phyloP scores from a whole-genome alignment of 2,113 vertebrate species.

The Bambusicola thoracicus region DNA sequence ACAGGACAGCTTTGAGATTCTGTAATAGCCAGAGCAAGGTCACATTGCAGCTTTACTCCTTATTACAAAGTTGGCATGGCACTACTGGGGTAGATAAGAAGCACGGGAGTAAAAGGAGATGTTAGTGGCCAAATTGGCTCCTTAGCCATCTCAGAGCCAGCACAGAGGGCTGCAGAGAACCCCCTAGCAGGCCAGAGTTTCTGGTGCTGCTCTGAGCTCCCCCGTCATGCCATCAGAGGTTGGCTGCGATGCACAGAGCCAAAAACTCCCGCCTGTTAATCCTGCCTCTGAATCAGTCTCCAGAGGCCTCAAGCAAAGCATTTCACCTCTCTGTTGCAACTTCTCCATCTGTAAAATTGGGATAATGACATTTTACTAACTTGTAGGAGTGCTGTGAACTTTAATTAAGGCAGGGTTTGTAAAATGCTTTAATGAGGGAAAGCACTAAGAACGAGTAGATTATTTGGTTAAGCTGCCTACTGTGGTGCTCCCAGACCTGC shows the following conservation, averaged over 20 bases:
- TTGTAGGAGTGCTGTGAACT: conserved; percentile 39
- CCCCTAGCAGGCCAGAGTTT: background rate
- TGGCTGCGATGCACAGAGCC: background rate
- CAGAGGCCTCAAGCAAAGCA: background rate
- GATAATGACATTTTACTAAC: conserved; percentile 59
- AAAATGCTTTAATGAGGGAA: conserved; percentile 60
- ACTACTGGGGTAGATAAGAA: background rate
- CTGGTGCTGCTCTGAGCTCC: background rate
- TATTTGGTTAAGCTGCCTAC: conserved; percentile 42
- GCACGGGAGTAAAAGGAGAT: background rate
- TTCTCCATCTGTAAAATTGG: conserved; percentile 68
- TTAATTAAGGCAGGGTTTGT: conserved; percentile 56
- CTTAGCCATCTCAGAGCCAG: background rate
- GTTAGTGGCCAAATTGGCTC: background rate
- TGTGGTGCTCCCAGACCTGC: background rate
- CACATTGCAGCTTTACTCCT: background rate
- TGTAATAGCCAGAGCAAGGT: background rate
- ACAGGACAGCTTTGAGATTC: background rate
- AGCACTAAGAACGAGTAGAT: conserved; percentile 11
- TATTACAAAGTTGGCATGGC: background rate
- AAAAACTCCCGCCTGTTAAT: background rate
- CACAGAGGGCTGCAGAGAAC: background rate
- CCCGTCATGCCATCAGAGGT: fast-evolving
- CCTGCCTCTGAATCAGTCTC: background rate
- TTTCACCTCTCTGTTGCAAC: conserved; percentile 43